Base-by-base conservation (phyloP, 1,140 invertebrate species). In the Dryas iulia region DNA sequence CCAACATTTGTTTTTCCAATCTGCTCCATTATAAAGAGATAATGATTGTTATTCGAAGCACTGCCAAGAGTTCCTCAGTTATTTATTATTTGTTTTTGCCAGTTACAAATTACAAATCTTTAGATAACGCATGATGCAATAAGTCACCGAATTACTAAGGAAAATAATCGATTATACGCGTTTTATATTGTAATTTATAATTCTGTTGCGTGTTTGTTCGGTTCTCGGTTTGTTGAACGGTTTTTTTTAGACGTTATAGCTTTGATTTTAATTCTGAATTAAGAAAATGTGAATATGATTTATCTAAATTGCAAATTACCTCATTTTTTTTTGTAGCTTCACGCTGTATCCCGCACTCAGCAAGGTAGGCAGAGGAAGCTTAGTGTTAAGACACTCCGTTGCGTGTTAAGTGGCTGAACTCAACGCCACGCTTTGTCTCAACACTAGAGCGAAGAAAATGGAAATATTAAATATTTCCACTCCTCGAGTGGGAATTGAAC, bases 51-150 rank as follows among this genome's bases (percentile, higher is more conserved):
- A 21, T 47, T 47, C 18, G 10, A 18, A 47, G 1, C 39, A 47
- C 21, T 47, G 39, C 39, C 39, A 47, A 47, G 14, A 14, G 39
- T 18, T 47, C 6, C 21, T 10, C 14, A 21, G 39, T 47, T 47
- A 47, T 47, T 47, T 47, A 47, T 47, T 21, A 47, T 47, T 47
- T 47, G 39, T 47, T 47, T 47, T 47, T 47, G 39, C 39, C 39
- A 47, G 39, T 47, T 47, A 21, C 14, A 21, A 47, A 47, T 47
- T 21, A 47, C 39, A 47, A 47, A 47, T 47, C 7, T 47, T 47
- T 21, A 47, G 39, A 47, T 47, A 21, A 21, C 4, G n/a, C 39
- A 21, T 47, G 39, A 47, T 21, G 39, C 39, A 47, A 47, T 47
- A 47, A 18, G 39, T 47, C 39, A 47, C 18, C 14, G 39, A 47